phyloP scores from a whole-genome alignment of 2,797 vertebrate genomes.

The Rallus crepitans region DNA sequence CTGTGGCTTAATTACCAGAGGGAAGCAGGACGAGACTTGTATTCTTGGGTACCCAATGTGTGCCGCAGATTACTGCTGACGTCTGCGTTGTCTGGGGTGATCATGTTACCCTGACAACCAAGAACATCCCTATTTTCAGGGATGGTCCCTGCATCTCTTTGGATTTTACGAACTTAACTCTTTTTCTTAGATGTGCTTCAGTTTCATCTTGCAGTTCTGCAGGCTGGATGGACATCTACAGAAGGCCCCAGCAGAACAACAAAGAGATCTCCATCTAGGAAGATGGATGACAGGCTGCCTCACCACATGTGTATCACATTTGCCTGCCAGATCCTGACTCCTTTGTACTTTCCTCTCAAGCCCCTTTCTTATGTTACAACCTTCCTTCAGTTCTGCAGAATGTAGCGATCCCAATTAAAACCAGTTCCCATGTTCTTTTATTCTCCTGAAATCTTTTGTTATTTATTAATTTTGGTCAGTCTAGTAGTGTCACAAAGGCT shows the following conservation, averaged over 20 bases:
- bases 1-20: neutral
- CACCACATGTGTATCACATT: constrained; percentile 25
- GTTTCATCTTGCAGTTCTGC: neutral
- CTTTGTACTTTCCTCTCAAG: constrained; percentile 45
- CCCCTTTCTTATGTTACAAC: neutral
- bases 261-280: neutral
- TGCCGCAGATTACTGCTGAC: constrained; percentile 42
- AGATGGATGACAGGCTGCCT: constrained; percentile 36
- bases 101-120: constrained; percentile 58
- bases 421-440: constrained; percentile 1
- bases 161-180: neutral
- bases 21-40: neutral
- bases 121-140: neutral
- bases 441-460: neutral
- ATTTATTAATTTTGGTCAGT: constrained; percentile 34
- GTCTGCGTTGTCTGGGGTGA: constrained; percentile 48
- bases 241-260: neutral
- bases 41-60: neutral
- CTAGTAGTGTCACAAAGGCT: neutral
- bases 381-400: constrained; percentile 10
- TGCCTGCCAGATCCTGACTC: constrained; percentile 37
- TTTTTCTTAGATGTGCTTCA: neutral
- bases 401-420: constrained; percentile 2
- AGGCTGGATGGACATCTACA: neutral
- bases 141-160: neutral